Evolutionary conservation across 1,140 invertebrate species (phyloP).

Genomic region (Formica selysi): DNA sequence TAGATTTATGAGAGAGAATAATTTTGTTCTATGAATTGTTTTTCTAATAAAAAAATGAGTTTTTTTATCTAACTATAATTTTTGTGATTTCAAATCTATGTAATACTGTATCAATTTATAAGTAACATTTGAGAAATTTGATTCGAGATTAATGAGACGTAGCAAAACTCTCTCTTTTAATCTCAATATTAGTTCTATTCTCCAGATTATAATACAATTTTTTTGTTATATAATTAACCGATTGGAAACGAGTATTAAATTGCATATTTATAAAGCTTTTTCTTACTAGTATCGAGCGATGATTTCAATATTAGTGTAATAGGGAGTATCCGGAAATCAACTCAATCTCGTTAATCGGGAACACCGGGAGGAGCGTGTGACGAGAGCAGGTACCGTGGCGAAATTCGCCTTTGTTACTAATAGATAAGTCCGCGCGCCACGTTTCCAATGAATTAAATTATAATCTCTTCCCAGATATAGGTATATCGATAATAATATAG

Average conservation of each 20-base stretch:
- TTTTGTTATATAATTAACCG: background rate
- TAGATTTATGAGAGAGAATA: background rate
- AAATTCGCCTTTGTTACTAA: conserved; percentile 44
- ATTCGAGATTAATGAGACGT: background rate
- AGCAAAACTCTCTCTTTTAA: background rate
- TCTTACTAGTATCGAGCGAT: background rate
- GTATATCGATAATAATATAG: conserved; percentile 55
- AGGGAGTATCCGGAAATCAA: background rate
- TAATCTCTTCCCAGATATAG: conserved; percentile 63
- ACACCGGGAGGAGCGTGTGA: background rate
- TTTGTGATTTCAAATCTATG: background rate
- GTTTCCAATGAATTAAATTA: conserved; percentile 67
- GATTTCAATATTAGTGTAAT: conserved; percentile 4
- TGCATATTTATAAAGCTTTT: background rate
- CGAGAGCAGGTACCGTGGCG: background rate
- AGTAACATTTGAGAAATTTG: background rate
- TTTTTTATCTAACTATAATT: background rate
- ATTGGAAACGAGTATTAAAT: background rate
- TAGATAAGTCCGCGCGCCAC: conserved; percentile 9
- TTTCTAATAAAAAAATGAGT: background rate
- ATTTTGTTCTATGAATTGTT: background rate
- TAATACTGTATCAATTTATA: background rate
- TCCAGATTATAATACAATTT: background rate
- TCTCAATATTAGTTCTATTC: background rate
- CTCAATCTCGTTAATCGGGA: background rate